These are phyloP conservation scores for Mormyrus iriodes DNA, from an alignment of 2,113 vertebrate genomes.

Conservation along the genomic window DNA sequence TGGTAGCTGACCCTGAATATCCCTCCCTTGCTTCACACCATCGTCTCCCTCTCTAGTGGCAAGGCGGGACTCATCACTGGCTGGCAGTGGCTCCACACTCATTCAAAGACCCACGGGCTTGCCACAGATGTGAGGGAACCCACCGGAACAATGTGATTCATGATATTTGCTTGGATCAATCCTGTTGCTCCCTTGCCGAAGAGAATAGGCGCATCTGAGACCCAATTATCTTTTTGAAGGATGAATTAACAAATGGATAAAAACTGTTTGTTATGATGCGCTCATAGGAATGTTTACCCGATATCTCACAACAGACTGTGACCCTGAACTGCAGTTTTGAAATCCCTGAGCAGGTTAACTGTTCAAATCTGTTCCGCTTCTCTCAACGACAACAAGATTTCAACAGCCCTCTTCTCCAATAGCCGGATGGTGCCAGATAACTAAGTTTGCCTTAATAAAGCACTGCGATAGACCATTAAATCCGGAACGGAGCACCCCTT, in stretches of 20 bases:
- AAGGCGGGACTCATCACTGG: neutral
- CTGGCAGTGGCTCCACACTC: neutral
- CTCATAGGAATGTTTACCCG: neutral
- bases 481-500: neutral
- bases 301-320: constrained; percentile 1
- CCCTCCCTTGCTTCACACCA: neutral
- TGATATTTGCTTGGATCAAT: neutral
- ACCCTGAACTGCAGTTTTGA: constrained; percentile 2
- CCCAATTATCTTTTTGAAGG: constrained; percentile 12
- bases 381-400: neutral
- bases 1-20: neutral
- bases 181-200: neutral
- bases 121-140: neutral
- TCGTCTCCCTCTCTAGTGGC: neutral
- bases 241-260: neutral
- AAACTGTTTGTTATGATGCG: neutral
- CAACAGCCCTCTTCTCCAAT: neutral
- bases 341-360: neutral
- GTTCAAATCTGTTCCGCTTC: neutral
- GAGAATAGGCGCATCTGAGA: neutral
- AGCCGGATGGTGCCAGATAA: neutral
- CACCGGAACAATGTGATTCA: neutral
- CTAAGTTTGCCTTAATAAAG: neutral
- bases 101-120: neutral
- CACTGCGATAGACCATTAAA: neutral